A percentile compares a stretch with the other conserved stretches of the same genome.
These are phyloP conservation scores for Leptobrachium leishanense DNA, from an alignment of 2,113 vertebrate species.

Conservation along the genomic window DNA sequence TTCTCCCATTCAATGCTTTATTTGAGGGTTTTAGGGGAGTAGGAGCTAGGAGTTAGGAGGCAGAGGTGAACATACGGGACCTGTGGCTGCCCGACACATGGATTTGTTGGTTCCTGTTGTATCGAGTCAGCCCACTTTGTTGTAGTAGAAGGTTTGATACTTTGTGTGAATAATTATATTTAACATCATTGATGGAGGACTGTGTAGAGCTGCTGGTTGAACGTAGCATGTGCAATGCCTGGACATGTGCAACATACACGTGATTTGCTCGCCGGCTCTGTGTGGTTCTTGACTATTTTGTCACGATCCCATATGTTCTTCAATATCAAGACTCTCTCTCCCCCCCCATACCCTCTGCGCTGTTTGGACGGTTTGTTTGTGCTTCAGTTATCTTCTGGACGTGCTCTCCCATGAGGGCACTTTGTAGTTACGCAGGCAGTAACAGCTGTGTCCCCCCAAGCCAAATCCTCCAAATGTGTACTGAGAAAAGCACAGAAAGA, in stretches of 20 bases:
- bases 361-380: slow-evolving; percentile 30
- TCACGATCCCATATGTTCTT: slow-evolving; percentile 39
- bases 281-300: slow-evolving; percentile 24
- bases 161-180: not conserved
- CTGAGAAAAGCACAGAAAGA: not conserved
- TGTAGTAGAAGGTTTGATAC: not conserved
- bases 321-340: not conserved
- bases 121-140: not conserved
- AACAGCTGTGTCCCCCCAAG: slow-evolving; percentile 47
- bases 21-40: too few relatives aligned
- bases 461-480: slow-evolving; percentile 41
- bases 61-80: too few relatives aligned
- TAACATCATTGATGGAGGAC: not conserved
- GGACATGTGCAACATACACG: slow-evolving; percentile 4
- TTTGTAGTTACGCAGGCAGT: slow-evolving; percentile 37
- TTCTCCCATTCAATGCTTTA: too few relatives aligned
- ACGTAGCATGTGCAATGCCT: not conserved
- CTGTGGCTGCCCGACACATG: too few relatives aligned
- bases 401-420: slow-evolving; percentile 39
- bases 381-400: slow-evolving; percentile 45
- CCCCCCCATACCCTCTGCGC: not conserved
- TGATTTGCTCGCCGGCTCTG: not conserved
- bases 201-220: not conserved
- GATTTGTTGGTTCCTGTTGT: too few relatives aligned
- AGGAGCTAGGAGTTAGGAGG: too few relatives aligned